Conservation (phyloP, 2,113 vertebrate genomes). For the Talpa occidentalis region DNA sequence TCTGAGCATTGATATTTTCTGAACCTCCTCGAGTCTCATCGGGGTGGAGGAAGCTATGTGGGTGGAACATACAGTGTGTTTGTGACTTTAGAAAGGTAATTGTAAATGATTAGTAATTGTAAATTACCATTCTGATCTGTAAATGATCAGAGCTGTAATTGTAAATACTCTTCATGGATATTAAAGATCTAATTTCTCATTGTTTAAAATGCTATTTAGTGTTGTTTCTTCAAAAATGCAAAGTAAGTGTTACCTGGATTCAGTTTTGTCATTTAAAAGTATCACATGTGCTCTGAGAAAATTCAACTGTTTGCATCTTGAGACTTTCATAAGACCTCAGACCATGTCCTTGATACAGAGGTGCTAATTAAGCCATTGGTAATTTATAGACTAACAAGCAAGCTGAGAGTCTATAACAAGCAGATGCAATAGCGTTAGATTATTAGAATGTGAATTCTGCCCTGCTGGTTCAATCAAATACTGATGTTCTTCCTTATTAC, state of each 20-base stretch:
- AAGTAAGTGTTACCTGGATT: slow-evolving; percentile 25
- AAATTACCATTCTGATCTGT: too few relatives aligned
- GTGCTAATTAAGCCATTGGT: slow-evolving; percentile 40
- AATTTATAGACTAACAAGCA: background rate
- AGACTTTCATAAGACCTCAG: slow-evolving; percentile 40
- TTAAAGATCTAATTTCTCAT: background rate
- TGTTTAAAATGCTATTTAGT: background rate
- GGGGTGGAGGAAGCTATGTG: background rate
- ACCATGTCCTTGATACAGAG: slow-evolving; percentile 15
- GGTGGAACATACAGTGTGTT: background rate
- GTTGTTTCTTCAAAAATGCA: slow-evolving; percentile 37
- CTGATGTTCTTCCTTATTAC: background rate
- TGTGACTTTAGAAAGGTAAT: background rate
- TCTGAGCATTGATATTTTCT: background rate
- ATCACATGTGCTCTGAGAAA: slow-evolving; percentile 21
- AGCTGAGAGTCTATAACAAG: background rate
- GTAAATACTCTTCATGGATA: background rate
- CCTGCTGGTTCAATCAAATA: background rate
- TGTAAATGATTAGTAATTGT: background rate
- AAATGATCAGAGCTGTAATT: too few relatives aligned
- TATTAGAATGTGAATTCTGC: background rate
- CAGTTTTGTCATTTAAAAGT: slow-evolving; percentile 30
- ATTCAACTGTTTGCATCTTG: slow-evolving; percentile 30
- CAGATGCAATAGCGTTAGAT: background rate
- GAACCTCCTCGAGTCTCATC: background rate